Evolutionary conservation across 2,113 vertebrate species (phyloP).

Genomic region (Galeopterus variegatus): DNA sequence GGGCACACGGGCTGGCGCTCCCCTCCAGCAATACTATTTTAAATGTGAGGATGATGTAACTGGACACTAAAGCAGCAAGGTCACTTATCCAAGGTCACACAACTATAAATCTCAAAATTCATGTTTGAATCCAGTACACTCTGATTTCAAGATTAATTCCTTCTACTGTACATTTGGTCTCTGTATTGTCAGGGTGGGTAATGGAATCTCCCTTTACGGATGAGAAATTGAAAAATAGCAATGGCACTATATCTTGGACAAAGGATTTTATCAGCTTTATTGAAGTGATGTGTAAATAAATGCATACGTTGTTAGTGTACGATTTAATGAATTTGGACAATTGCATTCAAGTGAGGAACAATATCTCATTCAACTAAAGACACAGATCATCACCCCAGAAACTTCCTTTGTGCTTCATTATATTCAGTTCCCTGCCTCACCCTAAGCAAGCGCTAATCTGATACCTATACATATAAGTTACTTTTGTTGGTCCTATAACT

Average conservation of each 20-base stretch:
- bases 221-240: background rate
- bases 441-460: background rate
- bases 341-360: background rate
- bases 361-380: background rate
- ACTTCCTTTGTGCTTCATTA: background rate
- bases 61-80: background rate
- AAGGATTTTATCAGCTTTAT: background rate
- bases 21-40: background rate
- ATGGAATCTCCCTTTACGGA: background rate
- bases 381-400: background rate
- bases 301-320: background rate
- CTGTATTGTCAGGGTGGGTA: background rate
- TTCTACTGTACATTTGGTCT: background rate
- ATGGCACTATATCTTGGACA: background rate
- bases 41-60: background rate
- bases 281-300: background rate
- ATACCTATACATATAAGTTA: background rate
- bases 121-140: background rate
- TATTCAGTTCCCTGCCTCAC: background rate
- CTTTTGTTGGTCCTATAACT: background rate
- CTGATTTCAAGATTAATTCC: background rate
- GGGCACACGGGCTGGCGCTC: no score
- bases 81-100: background rate
- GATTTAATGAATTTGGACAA: background rate
- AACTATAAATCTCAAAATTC: background rate